phyloP scores from a whole-genome alignment of 2,888 invertebrate genomes.

The Rugalucina vietnamica region DNA sequence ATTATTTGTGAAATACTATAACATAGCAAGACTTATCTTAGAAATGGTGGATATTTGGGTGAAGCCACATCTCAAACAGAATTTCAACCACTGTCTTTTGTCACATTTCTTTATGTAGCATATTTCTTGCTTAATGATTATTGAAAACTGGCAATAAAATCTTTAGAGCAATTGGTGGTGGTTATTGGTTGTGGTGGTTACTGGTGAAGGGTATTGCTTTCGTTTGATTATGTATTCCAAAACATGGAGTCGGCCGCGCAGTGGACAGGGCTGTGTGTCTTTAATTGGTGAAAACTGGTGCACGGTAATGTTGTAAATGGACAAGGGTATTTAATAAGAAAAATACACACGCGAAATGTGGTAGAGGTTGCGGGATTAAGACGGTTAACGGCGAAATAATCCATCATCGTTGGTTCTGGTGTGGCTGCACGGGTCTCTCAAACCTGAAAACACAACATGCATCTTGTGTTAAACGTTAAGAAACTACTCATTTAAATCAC shows the following conservation, averaged over 20 bases:
- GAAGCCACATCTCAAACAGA: not conserved
- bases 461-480: no score
- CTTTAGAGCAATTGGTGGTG: constrained; percentile 65
- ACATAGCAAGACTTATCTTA: no score
- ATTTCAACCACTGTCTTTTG: constrained; percentile 33
- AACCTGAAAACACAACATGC: no score
- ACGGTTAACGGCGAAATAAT: no score
- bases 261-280: constrained; percentile 49
- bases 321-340: not conserved
- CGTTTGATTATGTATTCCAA: constrained; percentile 42
- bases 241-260: constrained; percentile 36
- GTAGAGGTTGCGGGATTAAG: no score
- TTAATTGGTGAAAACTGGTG: constrained; percentile 19
- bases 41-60: not conserved
- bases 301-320: not conserved
- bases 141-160: constrained; percentile 64
- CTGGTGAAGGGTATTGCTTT: constrained; percentile 60
- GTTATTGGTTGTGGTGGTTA: constrained; percentile 62
- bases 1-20: no score
- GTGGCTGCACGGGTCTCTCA: not conserved
- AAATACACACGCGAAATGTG: not conserved
- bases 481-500: no score
- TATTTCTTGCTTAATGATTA: constrained; percentile 43
- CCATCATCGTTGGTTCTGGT: no score
- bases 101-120: constrained; percentile 46